Conservation (phyloP, 2,888 invertebrate genomes). For the Athripsodes cinereus region DNA sequence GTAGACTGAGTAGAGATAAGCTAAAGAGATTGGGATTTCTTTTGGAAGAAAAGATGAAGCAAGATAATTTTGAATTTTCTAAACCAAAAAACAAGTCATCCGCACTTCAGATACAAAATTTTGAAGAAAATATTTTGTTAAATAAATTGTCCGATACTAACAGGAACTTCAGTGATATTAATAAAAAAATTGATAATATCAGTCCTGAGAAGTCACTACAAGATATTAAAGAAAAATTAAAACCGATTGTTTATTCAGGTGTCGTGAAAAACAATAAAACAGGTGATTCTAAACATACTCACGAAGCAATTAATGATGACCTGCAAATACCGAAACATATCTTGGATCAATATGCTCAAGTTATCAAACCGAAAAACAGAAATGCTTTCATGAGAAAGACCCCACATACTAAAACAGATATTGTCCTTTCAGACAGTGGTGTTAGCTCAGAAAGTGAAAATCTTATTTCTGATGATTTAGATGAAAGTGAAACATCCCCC, state of each 20-base stretch:
- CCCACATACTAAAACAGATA: conserved; percentile 11
- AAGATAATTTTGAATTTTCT: conserved; percentile 37
- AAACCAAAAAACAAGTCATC: conserved; percentile 3
- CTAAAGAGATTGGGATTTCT: conserved; percentile 41
- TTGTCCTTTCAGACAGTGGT: conserved; percentile 45
- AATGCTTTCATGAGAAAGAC: conserved; percentile 16
- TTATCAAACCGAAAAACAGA: conserved; percentile 38
- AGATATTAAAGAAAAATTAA: neutral
- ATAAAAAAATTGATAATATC: neutral
- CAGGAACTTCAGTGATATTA: neutral
- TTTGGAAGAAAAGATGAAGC: conserved; percentile 44
- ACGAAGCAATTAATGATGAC: conserved; percentile 29
- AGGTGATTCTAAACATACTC: conserved; percentile 27
- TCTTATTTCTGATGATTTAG: conserved; percentile 30
- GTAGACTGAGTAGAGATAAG: conserved; percentile 40
- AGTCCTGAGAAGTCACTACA: neutral
- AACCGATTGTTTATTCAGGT: conserved; percentile 28
- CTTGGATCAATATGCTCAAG: conserved; percentile 45
- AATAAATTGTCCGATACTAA: neutral
- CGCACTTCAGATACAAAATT: neutral
- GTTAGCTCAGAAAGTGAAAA: conserved; percentile 49
- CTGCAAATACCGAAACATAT: conserved; percentile 44
- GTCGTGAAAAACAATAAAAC: neutral
- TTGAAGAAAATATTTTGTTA: neutral
- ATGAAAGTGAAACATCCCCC: conserved; percentile 34